Base-by-base conservation (phyloP, 2,888 invertebrate species). In the Allophyes oxyacanthae region DNA sequence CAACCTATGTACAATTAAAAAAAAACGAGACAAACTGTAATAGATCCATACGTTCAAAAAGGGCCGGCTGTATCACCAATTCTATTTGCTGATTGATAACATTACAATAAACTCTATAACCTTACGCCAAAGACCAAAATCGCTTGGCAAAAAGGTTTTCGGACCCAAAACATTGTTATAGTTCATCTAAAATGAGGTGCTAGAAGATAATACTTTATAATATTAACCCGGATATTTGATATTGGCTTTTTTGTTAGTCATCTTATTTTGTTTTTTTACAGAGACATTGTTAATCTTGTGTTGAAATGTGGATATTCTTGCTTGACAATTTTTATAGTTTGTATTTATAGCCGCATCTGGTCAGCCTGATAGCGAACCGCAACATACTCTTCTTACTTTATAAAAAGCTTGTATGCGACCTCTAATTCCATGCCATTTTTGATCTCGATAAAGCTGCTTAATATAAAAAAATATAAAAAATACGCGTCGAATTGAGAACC, bases 21-120 rank as follows among this genome's bases (percentile, higher is more conserved):
- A 87, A 85, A 82, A 64, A 71, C 82, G 77, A 85, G 77, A 85
- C 83, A 80, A 86, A 85, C 84, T 84, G 86, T 87, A 87, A 89
- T 86, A 88, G 89, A 91, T 87, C 90, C 88, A 90, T 87, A 89
- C 86, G 86, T 86, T 87, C 82, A 85, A 86, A 86, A 89, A 87
- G 87, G 85, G 87, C 85, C 85, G 73, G 66, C 81, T 72, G 67
- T 32, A 76, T 61, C 9, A 54, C 54, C 48, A 72, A 64, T 45
- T 52, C 43, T 58, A 41, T 60, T 68, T 64, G 40, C 64, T 1
- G 41, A 50, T 56, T 26, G 26, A 54, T 50, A 55, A 58, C 37
- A 46, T 30, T 4, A 60, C 43, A 62, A 37, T 48, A 58, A 61
- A 74, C 73, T 69, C 78, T 86, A 83, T 77, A 15, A 37, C 73